These are phyloP conservation scores for Argyrosomus regius DNA, from an alignment of 2,797 vertebrate species.

Conservation along the genomic window DNA sequence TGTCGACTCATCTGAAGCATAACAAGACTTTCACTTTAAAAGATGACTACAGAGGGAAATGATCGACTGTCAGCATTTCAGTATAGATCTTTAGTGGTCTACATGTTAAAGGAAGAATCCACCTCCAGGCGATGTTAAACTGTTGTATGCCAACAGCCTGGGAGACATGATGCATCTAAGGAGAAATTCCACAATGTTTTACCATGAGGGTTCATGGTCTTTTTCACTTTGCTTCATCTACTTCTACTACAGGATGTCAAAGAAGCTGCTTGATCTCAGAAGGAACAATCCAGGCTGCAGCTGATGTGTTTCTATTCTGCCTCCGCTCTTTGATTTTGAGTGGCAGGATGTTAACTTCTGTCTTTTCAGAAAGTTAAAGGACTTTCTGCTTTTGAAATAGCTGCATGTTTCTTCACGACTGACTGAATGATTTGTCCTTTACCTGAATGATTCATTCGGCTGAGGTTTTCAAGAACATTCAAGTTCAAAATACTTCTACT, in stretches of 20 bases:
- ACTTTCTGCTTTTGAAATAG: conserved; percentile 24
- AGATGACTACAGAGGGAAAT: conserved; percentile 52
- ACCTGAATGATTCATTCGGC: conserved; percentile 16
- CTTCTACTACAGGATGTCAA: background rate
- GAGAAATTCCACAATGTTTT: background rate
- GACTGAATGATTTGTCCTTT: conserved; percentile 6
- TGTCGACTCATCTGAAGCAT: conserved; percentile 68
- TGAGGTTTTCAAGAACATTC: background rate
- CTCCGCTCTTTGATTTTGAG: conserved; percentile 26
- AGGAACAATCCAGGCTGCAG: background rate
- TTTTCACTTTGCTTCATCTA: background rate
- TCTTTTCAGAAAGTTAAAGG: background rate
- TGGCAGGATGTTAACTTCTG: background rate
- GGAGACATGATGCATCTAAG: background rate
- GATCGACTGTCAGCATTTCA: conserved; percentile 68
- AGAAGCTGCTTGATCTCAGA: background rate
- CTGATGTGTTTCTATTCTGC: conserved; percentile 6
- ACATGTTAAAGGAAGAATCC: conserved; percentile 21
- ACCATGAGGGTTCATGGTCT: no score
- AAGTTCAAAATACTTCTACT: conserved; percentile 9
- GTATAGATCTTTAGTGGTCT: conserved; percentile 36
- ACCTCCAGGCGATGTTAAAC: conserved; percentile 20
- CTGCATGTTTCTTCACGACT: conserved; percentile 11
- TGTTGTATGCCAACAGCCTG: conserved; percentile 32
- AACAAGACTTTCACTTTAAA: conserved; percentile 57